These are phyloP conservation scores for Periophthalmus modestus DNA, from an alignment of 2,113 vertebrate genomes.

Conservation along the genomic window DNA sequence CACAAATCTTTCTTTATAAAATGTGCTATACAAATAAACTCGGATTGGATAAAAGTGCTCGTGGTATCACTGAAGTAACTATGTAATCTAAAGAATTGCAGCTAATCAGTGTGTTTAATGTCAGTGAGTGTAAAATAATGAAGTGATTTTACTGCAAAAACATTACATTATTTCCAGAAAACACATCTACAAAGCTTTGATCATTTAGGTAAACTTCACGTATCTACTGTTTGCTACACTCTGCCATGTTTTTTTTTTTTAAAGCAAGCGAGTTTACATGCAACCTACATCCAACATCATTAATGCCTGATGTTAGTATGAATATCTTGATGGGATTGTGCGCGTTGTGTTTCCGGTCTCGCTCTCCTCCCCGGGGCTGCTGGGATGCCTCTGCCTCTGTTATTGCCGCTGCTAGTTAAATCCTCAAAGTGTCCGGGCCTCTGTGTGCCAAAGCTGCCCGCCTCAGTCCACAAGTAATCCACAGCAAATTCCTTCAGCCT, in stretches of 20 bases:
- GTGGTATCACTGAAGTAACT: no score
- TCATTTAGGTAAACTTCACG: background rate
- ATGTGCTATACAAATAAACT: no score
- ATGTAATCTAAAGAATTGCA: no score
- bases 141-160: background rate
- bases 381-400: slow-evolving; percentile 45
- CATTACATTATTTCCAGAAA: no score
- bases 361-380: slow-evolving; percentile 59
- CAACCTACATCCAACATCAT: background rate
- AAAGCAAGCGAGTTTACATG: background rate
- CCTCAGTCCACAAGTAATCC: slow-evolving; percentile 81
- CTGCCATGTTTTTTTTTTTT: background rate
- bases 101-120: background rate
- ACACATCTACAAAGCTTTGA: background rate
- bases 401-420: slow-evolving; percentile 54
- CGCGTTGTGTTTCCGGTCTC: slow-evolving; percentile 46
- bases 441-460: slow-evolving; percentile 71
- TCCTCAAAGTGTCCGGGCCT: slow-evolving; percentile 71
- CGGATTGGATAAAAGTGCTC: no score
- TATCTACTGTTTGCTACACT: background rate
- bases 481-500: slow-evolving; percentile 81
- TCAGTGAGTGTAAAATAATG: background rate
- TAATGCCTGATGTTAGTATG: background rate
- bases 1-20: no score
- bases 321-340: slow-evolving; percentile 28